phyloP scores from a whole-genome alignment of 2,113 vertebrate species.

The Ameiurus melas region DNA sequence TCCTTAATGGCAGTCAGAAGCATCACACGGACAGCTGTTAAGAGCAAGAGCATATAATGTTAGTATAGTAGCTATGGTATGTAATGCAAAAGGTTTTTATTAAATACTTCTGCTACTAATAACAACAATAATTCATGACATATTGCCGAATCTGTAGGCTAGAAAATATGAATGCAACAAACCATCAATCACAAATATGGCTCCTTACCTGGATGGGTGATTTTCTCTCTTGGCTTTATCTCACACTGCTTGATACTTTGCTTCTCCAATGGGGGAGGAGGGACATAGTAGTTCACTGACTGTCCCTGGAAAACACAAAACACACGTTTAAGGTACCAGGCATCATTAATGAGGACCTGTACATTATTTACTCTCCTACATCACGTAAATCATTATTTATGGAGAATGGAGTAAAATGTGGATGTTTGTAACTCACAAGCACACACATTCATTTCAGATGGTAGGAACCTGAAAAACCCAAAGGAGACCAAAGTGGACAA shows the following conservation, averaged over 20 bases:
- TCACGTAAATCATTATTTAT: neutral
- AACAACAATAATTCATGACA: neutral
- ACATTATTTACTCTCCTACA: neutral
- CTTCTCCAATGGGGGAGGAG: slow-evolving; percentile 80
- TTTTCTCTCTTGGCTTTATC: slow-evolving; percentile 82
- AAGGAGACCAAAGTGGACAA: neutral
- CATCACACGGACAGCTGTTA: slow-evolving; percentile 92
- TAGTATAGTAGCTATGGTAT: neutral
- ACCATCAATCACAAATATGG: neutral
- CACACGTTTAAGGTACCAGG: neutral
- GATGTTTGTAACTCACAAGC: neutral
- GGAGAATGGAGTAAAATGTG: neutral
- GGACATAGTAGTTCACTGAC: slow-evolving; percentile 92
- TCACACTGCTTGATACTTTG: slow-evolving; percentile 72
- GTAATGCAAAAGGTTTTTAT: neutral
- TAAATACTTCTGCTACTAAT: neutral
- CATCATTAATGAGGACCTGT: neutral
- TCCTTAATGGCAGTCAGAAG: slow-evolving; percentile 88
- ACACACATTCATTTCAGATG: neutral
- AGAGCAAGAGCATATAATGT: slow-evolving; percentile 52
- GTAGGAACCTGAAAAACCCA: neutral
- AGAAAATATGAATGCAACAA: neutral
- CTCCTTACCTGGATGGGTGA: slow-evolving; percentile 84
- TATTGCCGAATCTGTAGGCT: neutral
- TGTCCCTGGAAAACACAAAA: slow-evolving; percentile 71